These are phyloP conservation scores for Coregonus suidteri DNA, from an alignment of 2,797 vertebrate species.

Conservation along the genomic window DNA sequence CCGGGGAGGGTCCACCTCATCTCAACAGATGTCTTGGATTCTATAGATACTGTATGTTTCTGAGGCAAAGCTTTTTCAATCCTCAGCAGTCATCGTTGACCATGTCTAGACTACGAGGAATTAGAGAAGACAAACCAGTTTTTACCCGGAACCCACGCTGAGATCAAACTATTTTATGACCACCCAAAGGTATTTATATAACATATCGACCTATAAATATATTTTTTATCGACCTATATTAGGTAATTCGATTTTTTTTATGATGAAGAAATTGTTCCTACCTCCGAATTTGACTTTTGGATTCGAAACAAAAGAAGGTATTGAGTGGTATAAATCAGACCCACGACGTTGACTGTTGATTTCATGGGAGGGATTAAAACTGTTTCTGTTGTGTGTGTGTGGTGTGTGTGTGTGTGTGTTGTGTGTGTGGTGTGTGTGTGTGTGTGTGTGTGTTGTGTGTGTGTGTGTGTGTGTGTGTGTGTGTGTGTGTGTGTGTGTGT, in stretches of 20 bases:
- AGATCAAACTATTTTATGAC: background rate
- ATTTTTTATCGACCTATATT: background rate
- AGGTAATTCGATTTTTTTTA: background rate
- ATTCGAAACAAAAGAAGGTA: background rate
- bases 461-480: background rate
- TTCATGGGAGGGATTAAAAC: background rate
- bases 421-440: too few relatives aligned
- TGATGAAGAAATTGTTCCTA: too few relatives aligned
- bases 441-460: background rate
- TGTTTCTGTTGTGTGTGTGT: background rate
- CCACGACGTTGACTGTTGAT: background rate
- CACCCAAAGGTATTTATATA: background rate
- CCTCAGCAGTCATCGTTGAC: background rate
- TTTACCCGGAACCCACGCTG: background rate
- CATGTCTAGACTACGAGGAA: background rate
- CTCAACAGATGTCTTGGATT: background rate
- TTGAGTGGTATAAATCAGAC: background rate
- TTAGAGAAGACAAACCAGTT: background rate
- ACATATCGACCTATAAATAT: background rate
- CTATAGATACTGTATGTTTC: background rate
- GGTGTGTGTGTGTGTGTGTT: background rate
- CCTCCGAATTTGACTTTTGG: background rate
- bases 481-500: conserved; percentile 6
- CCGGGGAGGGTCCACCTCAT: background rate
- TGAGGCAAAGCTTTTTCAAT: background rate